Base-by-base conservation (phyloP, 2,888 invertebrate species). In the Mylabris sibirica region DNA sequence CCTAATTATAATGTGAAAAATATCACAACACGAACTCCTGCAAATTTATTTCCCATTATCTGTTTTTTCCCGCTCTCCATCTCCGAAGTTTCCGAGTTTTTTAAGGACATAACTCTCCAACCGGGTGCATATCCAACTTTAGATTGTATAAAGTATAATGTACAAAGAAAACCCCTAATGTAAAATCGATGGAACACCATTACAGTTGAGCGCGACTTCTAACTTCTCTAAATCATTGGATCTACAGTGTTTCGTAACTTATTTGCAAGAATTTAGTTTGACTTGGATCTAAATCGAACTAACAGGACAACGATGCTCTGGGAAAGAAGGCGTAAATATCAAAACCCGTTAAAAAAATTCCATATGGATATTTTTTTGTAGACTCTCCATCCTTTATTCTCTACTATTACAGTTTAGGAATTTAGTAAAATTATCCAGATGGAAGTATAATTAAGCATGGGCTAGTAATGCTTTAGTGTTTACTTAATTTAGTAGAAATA, bases 81-180 rank as follows among this genome's bases (percentile, higher is more conserved):
- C 83, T 84, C 79, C 75, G 77, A 80, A 83, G 80, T 83, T 84
- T 77, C 80, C 80, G 79, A 78, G 77, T 78, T 80, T 80, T 81
- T 77, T 77, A 79, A 78, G 80, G 79, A 80, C 82, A 84, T 85
- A 84, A 84, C 82, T 85, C 84, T 82, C 79, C 76, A 79, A 80
- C 83, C 83, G 83, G 83, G 82, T 84, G 84, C 84, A 84, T 84
- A 84, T 84, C 84, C 84, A 84, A 85, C 84, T 84, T 84, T 84
- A 85, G 85, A 85, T 85, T 85, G 84, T 85, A 84, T 84, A 85
- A 85, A 85, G 85, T 85, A 84, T 85, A 85, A 85, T 85, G 85
- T 85, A 85, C 84, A 85, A 85, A 85, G 85, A 85, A 30, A 85
- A 84, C 83, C 83, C 84, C 84, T 85, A 85, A 85, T 85, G 85